Evolutionary conservation across 1,140 invertebrate species (phyloP), one percentile per base, ranked within the genome.

Genomic region (Phocides pigmalion): DNA sequence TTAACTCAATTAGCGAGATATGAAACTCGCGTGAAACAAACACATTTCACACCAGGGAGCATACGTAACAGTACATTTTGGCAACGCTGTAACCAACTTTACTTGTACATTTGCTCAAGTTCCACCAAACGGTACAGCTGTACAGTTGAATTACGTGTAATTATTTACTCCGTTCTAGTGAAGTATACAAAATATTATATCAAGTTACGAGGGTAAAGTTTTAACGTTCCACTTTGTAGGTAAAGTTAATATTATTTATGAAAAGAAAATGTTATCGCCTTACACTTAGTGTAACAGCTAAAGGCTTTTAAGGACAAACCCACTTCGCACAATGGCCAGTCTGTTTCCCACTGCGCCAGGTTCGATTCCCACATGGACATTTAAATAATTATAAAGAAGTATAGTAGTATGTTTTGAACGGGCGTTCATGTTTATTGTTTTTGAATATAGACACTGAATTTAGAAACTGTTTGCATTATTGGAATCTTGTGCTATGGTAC

Each of bases 81-180:
- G 42, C 54, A 28, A 46, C 22, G 15, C 4, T 32, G 54, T 47
- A 42, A 47, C 56, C 56, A 59, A 59, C 54, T 59, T 59, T 32
- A 39, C 50, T 37, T 41, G 42, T 59, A 59, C 25, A 59, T 59
- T 59, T 44, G 42, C 28, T 22, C 25, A 35, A 59, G 54, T 59
- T 59, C 16, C 19, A 20, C 28, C 25, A 59, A 59, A 20, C 28
- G 54, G 11, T 59, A 59, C 54, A 46, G 54, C 42, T 59, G 41
- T 59, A 59, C 42, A 46, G 41, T 17, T 32, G 25, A 46, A 59
- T 59, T 59, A 46, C 41, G 53, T 56, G 37, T 42, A 56, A 42
- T 58, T 59, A 59, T 46, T 32, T 59, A 59, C 54, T 35, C 54
- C 16, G n/a, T 46, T 32, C 11, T 35, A 46, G 25, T 32, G 54